A percentile compares a stretch with the other conserved stretches of the same genome.
phyloP scores from a whole-genome alignment of 2,888 invertebrate species.

The Hedya salicella region DNA sequence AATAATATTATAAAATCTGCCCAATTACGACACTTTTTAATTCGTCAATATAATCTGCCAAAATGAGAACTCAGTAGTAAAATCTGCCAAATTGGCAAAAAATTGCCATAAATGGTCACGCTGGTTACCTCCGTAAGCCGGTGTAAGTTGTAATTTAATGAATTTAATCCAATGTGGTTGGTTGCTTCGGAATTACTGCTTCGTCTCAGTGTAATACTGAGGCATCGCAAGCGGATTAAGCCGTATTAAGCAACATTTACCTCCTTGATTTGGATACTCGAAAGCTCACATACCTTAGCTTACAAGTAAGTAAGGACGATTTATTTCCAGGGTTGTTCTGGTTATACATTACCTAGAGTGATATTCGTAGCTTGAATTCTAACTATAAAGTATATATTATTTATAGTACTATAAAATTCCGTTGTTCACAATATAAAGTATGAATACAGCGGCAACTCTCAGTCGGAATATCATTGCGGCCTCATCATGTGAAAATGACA shows the following conservation, averaged over 20 bases:
- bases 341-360: background rate
- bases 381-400: too few relatives aligned
- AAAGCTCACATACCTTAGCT: constrained; percentile 14
- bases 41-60: too few relatives aligned
- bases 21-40: too few relatives aligned
- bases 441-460: too few relatives aligned
- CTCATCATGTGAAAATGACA: too few relatives aligned
- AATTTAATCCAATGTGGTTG: constrained; percentile 37
- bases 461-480: too few relatives aligned
- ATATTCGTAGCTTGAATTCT: background rate
- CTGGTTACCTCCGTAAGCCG: background rate
- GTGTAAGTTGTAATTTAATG: constrained; percentile 40
- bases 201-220: constrained; percentile 39
- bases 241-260: constrained; percentile 29
- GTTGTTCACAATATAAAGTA: too few relatives aligned
- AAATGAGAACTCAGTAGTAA: too few relatives aligned
- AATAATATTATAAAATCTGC: too few relatives aligned
- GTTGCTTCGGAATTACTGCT: constrained; percentile 37
- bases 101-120: too few relatives aligned
- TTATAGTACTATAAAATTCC: too few relatives aligned
- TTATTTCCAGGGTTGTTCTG: background rate
- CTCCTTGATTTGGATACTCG: constrained; percentile 18
- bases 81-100: too few relatives aligned
- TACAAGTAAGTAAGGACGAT: constrained; percentile 3
- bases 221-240: constrained; percentile 35